These are phyloP conservation scores for Arothron firmamentum DNA, from an alignment of 2,113 vertebrate species.

Conservation along the genomic window DNA sequence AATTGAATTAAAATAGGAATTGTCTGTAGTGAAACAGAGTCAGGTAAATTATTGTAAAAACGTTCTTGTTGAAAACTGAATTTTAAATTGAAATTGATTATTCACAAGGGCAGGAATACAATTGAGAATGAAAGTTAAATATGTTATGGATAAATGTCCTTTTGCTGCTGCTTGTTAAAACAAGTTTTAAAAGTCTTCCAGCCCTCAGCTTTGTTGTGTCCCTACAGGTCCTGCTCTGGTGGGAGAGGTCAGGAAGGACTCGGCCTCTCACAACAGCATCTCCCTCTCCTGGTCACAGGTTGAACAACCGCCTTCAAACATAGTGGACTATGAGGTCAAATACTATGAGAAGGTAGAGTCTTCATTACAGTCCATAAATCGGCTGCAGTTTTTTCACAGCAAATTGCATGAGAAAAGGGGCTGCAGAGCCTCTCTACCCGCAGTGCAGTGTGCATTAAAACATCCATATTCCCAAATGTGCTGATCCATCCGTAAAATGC, in stretches of 20 bases:
- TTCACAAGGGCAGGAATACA: too few relatives aligned
- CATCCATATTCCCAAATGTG: too few relatives aligned
- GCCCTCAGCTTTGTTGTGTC: background rate
- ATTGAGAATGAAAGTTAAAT: too few relatives aligned
- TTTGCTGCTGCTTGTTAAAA: too few relatives aligned
- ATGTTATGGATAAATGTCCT: too few relatives aligned
- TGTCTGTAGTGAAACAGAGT: too few relatives aligned
- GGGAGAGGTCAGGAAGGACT: constrained; percentile 91
- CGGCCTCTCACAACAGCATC: constrained; percentile 94
- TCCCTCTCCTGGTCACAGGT: constrained; percentile 96
- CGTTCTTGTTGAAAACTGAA: too few relatives aligned
- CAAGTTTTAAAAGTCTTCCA: too few relatives aligned
- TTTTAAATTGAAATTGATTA: too few relatives aligned
- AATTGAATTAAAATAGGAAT: too few relatives aligned
- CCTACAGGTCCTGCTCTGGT: constrained; percentile 87
- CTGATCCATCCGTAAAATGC: too few relatives aligned
- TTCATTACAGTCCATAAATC: background rate
- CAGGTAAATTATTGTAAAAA: too few relatives aligned
- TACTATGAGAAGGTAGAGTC: constrained; percentile 92
- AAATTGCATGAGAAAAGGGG: background rate
- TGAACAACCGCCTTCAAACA: constrained; percentile 82
- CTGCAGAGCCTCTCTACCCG: constrained; percentile 1
- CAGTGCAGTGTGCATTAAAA: constrained; percentile 19
- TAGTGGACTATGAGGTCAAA: constrained; percentile 98
- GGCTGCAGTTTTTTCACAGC: background rate